phyloP scores from a whole-genome alignment of 1,140 invertebrate genomes.

The Nephila pilipes region DNA sequence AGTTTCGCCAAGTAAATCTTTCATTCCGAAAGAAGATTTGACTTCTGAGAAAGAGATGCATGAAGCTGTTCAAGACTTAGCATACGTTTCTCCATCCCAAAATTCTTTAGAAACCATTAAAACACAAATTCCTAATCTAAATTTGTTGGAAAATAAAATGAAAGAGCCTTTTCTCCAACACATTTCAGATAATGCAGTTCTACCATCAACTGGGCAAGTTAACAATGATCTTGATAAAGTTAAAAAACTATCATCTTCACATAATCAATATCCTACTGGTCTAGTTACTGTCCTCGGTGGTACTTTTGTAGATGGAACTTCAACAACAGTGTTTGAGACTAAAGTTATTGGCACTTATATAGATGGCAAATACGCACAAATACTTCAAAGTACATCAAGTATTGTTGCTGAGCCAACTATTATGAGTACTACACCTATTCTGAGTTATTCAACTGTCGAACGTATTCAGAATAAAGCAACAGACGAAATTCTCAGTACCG shows the following conservation, averaged over 20 bases:
- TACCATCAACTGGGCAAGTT: constrained; percentile 47
- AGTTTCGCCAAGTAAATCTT: not conserved
- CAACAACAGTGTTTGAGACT: constrained; percentile 92
- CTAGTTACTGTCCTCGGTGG: constrained; percentile 90
- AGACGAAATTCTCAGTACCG: not conserved
- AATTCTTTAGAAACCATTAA: constrained; percentile 62
- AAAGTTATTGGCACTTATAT: constrained; percentile 94
- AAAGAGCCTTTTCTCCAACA: constrained; percentile 69
- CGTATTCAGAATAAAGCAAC: not conserved
- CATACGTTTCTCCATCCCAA: constrained; percentile 53
- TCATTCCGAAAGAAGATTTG: not conserved
- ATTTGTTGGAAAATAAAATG: constrained; percentile 59
- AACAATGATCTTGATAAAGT: constrained; percentile 58
- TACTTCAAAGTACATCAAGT: constrained; percentile 88
- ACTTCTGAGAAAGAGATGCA: not conserved
- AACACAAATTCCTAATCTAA: constrained; percentile 20
- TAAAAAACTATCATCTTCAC: constrained; percentile 29
- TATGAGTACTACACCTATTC: not conserved
- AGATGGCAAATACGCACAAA: constrained; percentile 90
- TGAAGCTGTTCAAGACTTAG: constrained; percentile 61
- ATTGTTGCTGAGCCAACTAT: constrained; percentile 46
- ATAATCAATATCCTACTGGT: constrained; percentile 85
- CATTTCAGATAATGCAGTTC: constrained; percentile 70
- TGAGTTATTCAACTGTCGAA: constrained; percentile 46
- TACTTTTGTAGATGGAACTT: constrained; percentile 89